phyloP scores from a whole-genome alignment of 2,797 vertebrate species.

The Thunnus albacares region DNA sequence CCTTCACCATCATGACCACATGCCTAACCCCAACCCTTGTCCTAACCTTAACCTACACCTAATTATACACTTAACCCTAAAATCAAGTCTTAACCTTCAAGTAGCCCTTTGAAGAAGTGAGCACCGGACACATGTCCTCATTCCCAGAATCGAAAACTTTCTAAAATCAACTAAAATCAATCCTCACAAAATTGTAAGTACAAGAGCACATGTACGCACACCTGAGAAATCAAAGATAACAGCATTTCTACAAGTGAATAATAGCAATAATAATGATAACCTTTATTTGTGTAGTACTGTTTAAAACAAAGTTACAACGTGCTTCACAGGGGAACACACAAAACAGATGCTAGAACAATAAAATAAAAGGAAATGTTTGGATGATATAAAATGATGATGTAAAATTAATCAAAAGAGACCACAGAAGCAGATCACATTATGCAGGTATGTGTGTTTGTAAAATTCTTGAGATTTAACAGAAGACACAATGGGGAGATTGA shows the following conservation, averaged over 20 bases:
- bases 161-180: neutral
- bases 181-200: neutral
- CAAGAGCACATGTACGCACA: neutral
- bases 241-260: neutral
- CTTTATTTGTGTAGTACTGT: no score
- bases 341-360: no score
- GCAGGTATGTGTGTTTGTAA: no score
- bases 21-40: slow-evolving; percentile 33
- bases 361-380: no score
- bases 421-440: no score
- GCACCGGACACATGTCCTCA: neutral
- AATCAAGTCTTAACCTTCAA: slow-evolving; percentile 18
- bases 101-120: slow-evolving; percentile 5
- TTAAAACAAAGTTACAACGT: no score
- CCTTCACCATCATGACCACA: slow-evolving; percentile 40
- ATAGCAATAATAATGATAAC: neutral
- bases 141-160: neutral
- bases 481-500: neutral
- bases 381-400: no score
- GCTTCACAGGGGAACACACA: no score
- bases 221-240: neutral
- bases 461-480: neutral
- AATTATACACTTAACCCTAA: slow-evolving; percentile 28
- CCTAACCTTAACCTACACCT: slow-evolving; percentile 21
- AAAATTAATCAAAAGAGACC: no score